Percentiles rank a stretch among this genome's conserved stretches.
phyloP scores from a whole-genome alignment of 1,140 invertebrate genomes.

The Branchinecta lynchi region DNA sequence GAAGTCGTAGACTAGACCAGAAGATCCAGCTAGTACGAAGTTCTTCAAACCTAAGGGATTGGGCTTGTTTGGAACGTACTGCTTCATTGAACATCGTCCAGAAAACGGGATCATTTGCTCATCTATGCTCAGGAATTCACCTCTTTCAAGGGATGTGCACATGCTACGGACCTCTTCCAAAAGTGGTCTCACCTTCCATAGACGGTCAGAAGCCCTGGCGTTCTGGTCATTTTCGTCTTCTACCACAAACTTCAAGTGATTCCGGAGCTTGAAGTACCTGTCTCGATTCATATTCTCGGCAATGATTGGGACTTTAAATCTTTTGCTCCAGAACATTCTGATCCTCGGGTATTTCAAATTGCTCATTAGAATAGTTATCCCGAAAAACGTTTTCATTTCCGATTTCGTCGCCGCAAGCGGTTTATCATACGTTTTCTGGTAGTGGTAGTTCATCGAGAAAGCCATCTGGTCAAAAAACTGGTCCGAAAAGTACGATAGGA shows the following conservation, averaged over 20 bases:
- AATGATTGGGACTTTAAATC: not conserved
- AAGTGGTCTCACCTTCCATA: conserved; percentile 24
- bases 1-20: conserved; percentile 15
- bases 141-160: conserved; percentile 19
- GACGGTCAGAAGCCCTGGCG: conserved; percentile 19
- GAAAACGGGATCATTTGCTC: conserved; percentile 25
- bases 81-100: conserved; percentile 20
- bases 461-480: too few species aligned
- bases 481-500: too few species aligned
- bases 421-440: too few species aligned
- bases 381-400: too few species aligned
- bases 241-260: not conserved
- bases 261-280: conserved; percentile 3
- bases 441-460: too few species aligned
- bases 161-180: conserved; percentile 18
- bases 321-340: too few species aligned
- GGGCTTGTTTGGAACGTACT: conserved; percentile 18
- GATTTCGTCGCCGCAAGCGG: too few species aligned
- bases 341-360: too few species aligned
- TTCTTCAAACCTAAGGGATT: conserved; percentile 20
- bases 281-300: not conserved
- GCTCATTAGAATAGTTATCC: too few species aligned
- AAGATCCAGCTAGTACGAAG: conserved; percentile 17
- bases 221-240: conserved; percentile 9
- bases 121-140: conserved; percentile 21